Base-by-base conservation (phyloP, 2,797 vertebrate genomes). In the Pangasius krempfi region DNA sequence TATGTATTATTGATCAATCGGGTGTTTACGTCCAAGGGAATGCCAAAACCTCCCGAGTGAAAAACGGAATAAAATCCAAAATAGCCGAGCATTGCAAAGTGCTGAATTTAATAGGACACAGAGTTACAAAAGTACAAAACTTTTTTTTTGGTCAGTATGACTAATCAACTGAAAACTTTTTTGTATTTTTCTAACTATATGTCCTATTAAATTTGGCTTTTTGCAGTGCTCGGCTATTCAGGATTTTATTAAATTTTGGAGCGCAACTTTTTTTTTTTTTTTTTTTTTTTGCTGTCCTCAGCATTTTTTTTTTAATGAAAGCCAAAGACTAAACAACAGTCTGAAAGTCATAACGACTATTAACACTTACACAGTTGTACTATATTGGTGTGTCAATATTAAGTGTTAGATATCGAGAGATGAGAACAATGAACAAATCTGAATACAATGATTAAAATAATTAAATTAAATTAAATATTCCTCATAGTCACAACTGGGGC, bases 241-340 rank as follows among this genome's bases (percentile, higher is more conserved):
- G 25, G 72, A 50, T 75, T 47, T 75, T 44, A 75, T 75, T 75
- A 47, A 12, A 75, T 75, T 75, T 75, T 18, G 30, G 66, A 70
- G 64, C 13, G 64, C 37, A 44, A 44, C 8, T 73, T 27, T 6
- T 16, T 56, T 18, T 56, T 16, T 56, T 16, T 40, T 20, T 37
- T 37, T 37, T 3, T 40, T 40, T 72, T 40, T 40, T 40, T 72
- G 70, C 20, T 72, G 37, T 72, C 20, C 70, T 72, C 70, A 40
- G 70, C 70, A 40, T 14, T 72, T 64, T 47, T 47, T 47, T 47
- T 47, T 8, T 47, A 0, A 47, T 0, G 44, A 47, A 47, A 47
- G 9, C 44, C n/a, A 68, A 68, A 68, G 64, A 16, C 30, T 5
- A 2, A 68, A 30, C 30, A 33, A 18, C 13, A 14, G 5, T 33